Base-by-base conservation (phyloP, 2,113 vertebrate species). In the Aythya baeri region DNA sequence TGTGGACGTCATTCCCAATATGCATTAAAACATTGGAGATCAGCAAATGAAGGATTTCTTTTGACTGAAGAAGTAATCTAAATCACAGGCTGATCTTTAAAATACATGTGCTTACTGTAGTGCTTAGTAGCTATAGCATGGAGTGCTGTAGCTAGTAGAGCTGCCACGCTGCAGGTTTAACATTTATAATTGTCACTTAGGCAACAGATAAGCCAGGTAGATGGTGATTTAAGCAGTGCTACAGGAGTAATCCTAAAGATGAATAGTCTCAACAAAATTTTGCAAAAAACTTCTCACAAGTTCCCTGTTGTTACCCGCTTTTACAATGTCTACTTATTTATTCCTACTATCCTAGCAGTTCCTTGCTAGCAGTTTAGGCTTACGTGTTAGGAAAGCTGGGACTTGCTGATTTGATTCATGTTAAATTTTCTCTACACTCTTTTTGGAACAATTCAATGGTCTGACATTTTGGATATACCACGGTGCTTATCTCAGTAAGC, bases 171-270 rank as follows among this genome's bases (percentile, higher is more conserved):
- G 54, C 73, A 91, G 75, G 54, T 91, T 96, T 92, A 91, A 70
- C 73, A 77, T 83, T 96, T 58, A 8, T 86, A 71, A 77, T 59
- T 96, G 79, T 72, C 77, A 95, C 78, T 96, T 96, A 88, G 76
- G 66, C 74, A 96, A 50, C 41, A 81, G 58, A 63, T 89, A 93
- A 86, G 92, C 90, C 68, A 63, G 89, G 50, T 49, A 93, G 92
- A 75, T 89, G 71, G 52, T 87, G 88, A 84, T 94, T 91, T 65
- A 85, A 93, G 36, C 54, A 72, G 59, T 89, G 57, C 88, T 80
- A 36, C 46, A 81, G 14, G 32, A 91, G 27, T 78, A 88, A 95
- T 84, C 27, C 49, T 62, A 50, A 83, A 73, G 41, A 92, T 46
- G 5, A 88, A 52, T 83, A 57, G 85, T 96, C 89, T 92, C 36